Percentiles rank a stretch among this genome's conserved stretches.
These are phyloP conservation scores for Apamea epomidion DNA, from an alignment of 2,888 invertebrate genomes.

Conservation along the genomic window DNA sequence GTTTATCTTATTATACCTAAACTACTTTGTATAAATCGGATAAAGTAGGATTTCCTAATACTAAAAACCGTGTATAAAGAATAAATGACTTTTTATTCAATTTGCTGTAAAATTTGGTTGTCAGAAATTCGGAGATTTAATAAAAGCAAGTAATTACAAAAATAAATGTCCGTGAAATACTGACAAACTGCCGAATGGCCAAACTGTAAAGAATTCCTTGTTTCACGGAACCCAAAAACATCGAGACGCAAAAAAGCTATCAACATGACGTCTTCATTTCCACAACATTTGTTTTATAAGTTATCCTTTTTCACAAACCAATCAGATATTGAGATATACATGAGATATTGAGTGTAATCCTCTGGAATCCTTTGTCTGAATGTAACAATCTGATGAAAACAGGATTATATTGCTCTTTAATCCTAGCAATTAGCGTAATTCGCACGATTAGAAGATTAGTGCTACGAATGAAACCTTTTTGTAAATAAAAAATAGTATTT, in stretches of 20 bases:
- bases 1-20: background rate
- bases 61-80: background rate
- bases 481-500: background rate
- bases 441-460: slow-evolving; percentile 2
- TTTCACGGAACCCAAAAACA: slow-evolving; percentile 2
- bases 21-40: background rate
- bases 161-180: background rate
- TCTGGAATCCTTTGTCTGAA: slow-evolving; percentile 13
- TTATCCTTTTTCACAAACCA: slow-evolving; percentile 9
- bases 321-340: background rate
- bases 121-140: background rate
- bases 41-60: background rate
- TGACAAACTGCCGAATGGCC: background rate
- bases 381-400: background rate
- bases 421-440: slow-evolving; percentile 17
- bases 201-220: background rate
- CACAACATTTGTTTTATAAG: slow-evolving; percentile 10
- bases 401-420: background rate
- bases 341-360: slow-evolving; percentile 6
- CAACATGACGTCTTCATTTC: background rate
- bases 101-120: no score
- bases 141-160: background rate
- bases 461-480: background rate
- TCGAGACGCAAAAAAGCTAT: background rate
- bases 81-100: background rate